Percentiles rank a stretch among this genome's conserved stretches.
Conservation (phyloP, 2,113 vertebrate species). For the Uropsilus gracilis region DNA sequence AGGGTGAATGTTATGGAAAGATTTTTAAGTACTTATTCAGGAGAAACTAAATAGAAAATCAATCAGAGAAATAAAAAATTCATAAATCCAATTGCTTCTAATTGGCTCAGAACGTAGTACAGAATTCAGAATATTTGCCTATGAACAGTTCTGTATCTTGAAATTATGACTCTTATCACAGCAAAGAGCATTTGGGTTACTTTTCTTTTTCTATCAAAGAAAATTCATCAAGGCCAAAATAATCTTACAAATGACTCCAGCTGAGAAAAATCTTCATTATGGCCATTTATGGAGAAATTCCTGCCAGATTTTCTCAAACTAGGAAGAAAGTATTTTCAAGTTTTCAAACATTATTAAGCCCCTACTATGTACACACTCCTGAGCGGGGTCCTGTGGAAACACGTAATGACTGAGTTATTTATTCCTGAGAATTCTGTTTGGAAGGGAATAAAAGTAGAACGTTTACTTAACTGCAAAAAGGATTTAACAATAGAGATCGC, state of each 20-base stretch:
- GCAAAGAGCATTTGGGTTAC: conserved; percentile 56
- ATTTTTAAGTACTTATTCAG: conserved; percentile 79
- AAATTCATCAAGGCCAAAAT: conserved; percentile 60
- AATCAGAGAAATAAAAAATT: conserved; percentile 83
- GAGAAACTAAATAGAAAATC: conserved; percentile 81
- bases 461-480: background rate
- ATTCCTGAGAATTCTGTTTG: conserved; percentile 21
- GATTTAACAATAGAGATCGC: background rate
- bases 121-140: conserved; percentile 72
- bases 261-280: conserved; percentile 53
- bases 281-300: conserved; percentile 48
- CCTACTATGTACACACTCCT: conserved; percentile 19
- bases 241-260: conserved; percentile 38
- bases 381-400: background rate
- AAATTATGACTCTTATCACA: conserved; percentile 61
- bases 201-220: conserved; percentile 47
- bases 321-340: conserved; percentile 46
- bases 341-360: conserved; percentile 55
- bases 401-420: background rate
- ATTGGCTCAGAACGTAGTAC: conserved; percentile 75
- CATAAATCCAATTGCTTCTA: conserved; percentile 82
- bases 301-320: conserved; percentile 17
- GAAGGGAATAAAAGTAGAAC: conserved; percentile 12
- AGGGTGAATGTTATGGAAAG: conserved; percentile 73
- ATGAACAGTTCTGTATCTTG: conserved; percentile 53